Conservation (phyloP, 2,113 vertebrate genomes). For the Microcebus jonahi region DNA sequence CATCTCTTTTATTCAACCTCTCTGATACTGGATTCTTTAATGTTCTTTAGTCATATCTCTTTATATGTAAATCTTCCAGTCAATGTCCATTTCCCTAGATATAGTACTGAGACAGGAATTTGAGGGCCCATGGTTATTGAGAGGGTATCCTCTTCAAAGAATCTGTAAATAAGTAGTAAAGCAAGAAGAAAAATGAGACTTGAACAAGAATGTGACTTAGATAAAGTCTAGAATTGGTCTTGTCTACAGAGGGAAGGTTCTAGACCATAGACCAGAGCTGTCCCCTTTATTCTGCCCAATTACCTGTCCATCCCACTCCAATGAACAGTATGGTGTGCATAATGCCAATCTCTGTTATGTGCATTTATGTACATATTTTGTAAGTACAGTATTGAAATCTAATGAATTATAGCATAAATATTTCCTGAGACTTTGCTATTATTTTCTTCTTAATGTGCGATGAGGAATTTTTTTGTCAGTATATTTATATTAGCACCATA, state of each 20-base stretch:
- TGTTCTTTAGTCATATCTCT: background rate
- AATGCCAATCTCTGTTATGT: background rate
- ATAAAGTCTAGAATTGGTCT: background rate
- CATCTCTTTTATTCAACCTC: background rate
- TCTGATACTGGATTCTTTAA: background rate
- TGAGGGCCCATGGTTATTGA: background rate
- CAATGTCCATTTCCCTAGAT: background rate
- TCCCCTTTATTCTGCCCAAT: too few species aligned
- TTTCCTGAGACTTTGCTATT: background rate
- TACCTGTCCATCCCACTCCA: background rate
- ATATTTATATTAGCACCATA: background rate
- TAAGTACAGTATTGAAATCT: background rate
- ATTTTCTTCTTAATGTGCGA: background rate
- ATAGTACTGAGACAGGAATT: background rate
- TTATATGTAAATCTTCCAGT: background rate
- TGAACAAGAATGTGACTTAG: background rate
- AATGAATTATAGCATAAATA: background rate
- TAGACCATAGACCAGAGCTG: background rate
- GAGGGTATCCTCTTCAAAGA: background rate
- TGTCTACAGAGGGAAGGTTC: background rate
- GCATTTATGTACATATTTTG: background rate
- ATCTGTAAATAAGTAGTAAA: background rate
- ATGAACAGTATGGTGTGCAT: background rate
- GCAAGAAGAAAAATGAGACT: background rate
- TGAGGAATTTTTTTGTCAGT: background rate